Base-by-base conservation (phyloP, 2,797 vertebrate species). In the Fistularia tabacaria region DNA sequence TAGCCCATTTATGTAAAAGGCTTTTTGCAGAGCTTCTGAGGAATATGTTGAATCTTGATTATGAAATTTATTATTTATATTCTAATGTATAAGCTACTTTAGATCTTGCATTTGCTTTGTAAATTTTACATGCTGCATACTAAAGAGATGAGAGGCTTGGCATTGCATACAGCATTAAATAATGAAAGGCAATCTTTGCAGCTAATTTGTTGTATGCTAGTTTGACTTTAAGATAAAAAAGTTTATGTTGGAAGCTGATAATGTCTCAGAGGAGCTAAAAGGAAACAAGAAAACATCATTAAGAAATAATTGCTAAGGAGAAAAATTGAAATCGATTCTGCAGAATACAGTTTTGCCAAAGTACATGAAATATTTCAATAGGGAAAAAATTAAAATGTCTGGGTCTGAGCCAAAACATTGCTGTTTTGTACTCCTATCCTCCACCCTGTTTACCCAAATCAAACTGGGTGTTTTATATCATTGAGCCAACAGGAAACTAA, bases 171-270 rank as follows among this genome's bases (percentile, higher is more conserved):
- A 66, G 14, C 1, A 56, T 46, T 14, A 10, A 49, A 56, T 49
- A 14, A 49, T 10, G 3, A 47, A 63, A 64, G 52, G 25, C 25
- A 59, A 38, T 51, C 0, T 63, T 38, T 57, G 3, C 6, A 7
- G 51, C 25, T 25, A 25, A 25, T 25, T 5, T 25, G 38, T 52
- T 74, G 10, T 53, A 57, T 51, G 62, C 64, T 61, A 65, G 73
- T 67, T 69, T 63, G 1, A 49, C 13, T 60, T 53, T n/a, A 61
- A n/a, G n/a, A n/a, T n/a, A n/a, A 61, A 67, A 77, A 69, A 66
- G 61, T 69, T 64, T 43, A 71, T 51, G 25, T 1, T 11, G 62
- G 6, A 65, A 78, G 54, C 7, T 62, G 14, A 65, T 67, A 54
- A 50, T 66, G 25, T 57, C 13, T 64, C 49, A 61, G 36, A 67